phyloP scores from a whole-genome alignment of 2,888 invertebrate genomes.

The Patella depressa region DNA sequence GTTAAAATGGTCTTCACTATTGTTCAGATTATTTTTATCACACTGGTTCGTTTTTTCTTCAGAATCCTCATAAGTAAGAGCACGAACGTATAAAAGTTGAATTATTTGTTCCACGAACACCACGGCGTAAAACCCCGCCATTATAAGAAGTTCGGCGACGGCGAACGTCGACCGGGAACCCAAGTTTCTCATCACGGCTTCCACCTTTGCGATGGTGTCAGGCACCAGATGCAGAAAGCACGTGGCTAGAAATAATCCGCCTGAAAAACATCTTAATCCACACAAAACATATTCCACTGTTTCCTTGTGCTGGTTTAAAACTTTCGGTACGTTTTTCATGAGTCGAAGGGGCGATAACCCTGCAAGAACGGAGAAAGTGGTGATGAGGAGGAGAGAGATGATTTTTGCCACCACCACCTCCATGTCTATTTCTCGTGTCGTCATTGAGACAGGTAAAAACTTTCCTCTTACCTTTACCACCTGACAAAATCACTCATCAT shows the following conservation, averaged over 20 bases:
- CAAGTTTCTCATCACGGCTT: slow-evolving; percentile 52
- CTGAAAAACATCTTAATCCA: slow-evolving; percentile 60
- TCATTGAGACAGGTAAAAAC: background rate
- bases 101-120: slow-evolving; percentile 61
- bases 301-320: slow-evolving; percentile 46
- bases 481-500: slow-evolving; percentile 1
- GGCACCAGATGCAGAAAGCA: slow-evolving; percentile 62
- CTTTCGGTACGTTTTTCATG: slow-evolving; percentile 48
- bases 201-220: slow-evolving; percentile 57
- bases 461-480: background rate
- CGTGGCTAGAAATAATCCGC: slow-evolving; percentile 54
- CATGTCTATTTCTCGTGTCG: slow-evolving; percentile 45
- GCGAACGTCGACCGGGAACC: slow-evolving; percentile 59
- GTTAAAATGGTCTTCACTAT: slow-evolving; percentile 2
- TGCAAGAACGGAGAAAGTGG: slow-evolving; percentile 53
- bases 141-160: slow-evolving; percentile 60
- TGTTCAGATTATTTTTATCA: background rate
- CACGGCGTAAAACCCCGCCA: slow-evolving; percentile 62
- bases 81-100: slow-evolving; percentile 54
- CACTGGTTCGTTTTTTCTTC: background rate
- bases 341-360: slow-evolving; percentile 58
- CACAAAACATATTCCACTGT: slow-evolving; percentile 55
- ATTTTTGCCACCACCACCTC: slow-evolving; percentile 64
- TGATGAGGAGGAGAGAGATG: slow-evolving; percentile 53
- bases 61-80: slow-evolving; percentile 33